Evolutionary conservation across 2,797 vertebrate species (phyloP).

Genomic region (Cephalopachus bancanus): DNA sequence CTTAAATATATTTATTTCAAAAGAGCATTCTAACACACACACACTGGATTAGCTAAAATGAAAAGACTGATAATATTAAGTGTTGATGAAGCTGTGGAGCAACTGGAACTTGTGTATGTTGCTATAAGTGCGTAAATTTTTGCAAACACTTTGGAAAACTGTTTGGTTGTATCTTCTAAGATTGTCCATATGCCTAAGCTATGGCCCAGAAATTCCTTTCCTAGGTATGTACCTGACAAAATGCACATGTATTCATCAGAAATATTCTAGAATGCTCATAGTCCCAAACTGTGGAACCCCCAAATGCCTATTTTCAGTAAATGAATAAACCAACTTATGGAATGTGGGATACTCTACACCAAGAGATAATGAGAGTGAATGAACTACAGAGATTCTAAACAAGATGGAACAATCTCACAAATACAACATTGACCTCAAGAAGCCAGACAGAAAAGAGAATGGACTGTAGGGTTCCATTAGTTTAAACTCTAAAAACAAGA

Average conservation of each 20-base stretch:
- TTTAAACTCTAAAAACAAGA: constrained; percentile 41
- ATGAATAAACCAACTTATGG: background rate
- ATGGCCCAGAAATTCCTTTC: background rate
- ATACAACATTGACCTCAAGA: background rate
- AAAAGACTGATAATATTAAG: background rate
- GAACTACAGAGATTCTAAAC: background rate
- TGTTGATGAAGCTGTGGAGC: background rate
- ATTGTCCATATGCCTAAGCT: background rate
- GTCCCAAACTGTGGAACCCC: background rate
- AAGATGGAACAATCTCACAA: background rate
- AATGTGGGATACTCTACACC: background rate
- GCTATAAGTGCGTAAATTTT: background rate
- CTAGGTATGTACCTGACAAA: background rate
- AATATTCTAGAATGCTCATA: background rate
- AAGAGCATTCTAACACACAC: background rate
- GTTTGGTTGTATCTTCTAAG: background rate
- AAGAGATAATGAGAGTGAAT: background rate
- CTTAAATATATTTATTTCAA: constrained; percentile 19
- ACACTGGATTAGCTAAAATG: background rate
- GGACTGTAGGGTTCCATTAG: background rate
- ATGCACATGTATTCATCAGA: background rate
- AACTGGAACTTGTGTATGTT: background rate
- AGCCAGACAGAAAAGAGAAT: background rate
- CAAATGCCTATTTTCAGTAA: background rate
- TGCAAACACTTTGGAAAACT: background rate